Evolutionary conservation across 2,113 vertebrate genomes (phyloP).

Genomic region (Tenebrosternarchus preto): DNA sequence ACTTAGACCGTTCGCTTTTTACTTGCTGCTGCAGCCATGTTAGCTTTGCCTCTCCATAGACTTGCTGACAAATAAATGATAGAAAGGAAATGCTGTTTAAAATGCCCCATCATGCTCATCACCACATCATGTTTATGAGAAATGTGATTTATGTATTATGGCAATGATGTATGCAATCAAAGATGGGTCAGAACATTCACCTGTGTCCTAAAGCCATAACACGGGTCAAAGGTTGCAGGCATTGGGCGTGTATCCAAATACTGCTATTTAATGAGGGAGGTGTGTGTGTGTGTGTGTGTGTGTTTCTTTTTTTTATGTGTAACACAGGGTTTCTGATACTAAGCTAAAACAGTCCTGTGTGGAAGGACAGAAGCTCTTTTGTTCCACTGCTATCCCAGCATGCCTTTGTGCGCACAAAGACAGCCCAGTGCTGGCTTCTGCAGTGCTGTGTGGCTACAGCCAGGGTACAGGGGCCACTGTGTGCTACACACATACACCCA

Average conservation of each 20-base stretch:
- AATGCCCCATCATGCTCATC: background rate
- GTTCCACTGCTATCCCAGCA: constrained; percentile 48
- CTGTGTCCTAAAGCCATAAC: no score
- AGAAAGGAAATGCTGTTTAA: background rate
- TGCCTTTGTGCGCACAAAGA: constrained; percentile 60
- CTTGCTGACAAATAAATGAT: background rate
- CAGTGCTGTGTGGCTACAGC: background rate
- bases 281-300: constrained; percentile 38
- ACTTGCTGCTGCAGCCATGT: no score
- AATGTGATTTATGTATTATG: background rate
- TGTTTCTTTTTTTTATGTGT: constrained; percentile 28
- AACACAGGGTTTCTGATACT: constrained; percentile 25
- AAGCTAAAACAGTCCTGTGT: constrained; percentile 32
- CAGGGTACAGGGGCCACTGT: constrained; percentile 32
- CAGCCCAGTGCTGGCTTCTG: constrained; percentile 58
- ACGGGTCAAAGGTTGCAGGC: background rate
- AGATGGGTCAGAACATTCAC: no score
- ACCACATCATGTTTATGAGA: background rate
- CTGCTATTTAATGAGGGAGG: constrained; percentile 23
- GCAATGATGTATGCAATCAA: no score
- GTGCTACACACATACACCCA: constrained; percentile 18
- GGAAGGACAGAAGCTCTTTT: constrained; percentile 60
- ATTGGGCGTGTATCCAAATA: constrained; percentile 8
- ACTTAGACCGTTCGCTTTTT: no score
- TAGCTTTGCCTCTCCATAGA: background rate